These are phyloP conservation scores for Sminthurinus aureus DNA, from an alignment of 2,888 invertebrate species.

Conservation along the genomic window DNA sequence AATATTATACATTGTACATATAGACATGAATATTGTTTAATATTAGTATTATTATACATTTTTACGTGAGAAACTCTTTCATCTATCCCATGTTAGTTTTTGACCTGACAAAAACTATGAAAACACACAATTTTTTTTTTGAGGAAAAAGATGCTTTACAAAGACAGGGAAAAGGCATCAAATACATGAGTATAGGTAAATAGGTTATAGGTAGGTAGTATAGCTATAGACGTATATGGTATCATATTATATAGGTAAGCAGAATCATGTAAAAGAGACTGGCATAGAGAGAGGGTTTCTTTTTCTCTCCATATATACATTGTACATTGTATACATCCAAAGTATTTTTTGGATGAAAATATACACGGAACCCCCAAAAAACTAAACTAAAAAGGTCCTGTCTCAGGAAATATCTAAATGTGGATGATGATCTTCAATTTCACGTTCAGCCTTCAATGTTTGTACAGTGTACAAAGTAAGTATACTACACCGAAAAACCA, in stretches of 20 bases:
- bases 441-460: not conserved
- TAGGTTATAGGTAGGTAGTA: not conserved
- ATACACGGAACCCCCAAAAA: not conserved
- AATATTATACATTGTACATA: no score
- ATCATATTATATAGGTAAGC: not conserved
- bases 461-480: not conserved
- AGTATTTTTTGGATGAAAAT: conserved; percentile 7
- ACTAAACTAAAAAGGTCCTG: conserved; percentile 14
- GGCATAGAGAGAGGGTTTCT: not conserved
- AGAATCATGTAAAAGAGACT: conserved; percentile 1
- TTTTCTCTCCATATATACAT: conserved; percentile 6
- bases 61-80: conserved; percentile 16
- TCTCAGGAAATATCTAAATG: conserved; percentile 20
- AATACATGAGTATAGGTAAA: not conserved
- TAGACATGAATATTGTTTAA: not conserved
- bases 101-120: not conserved
- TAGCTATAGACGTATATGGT: not conserved
- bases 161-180: not conserved
- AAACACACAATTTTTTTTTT: not conserved
- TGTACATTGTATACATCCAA: not conserved
- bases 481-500: no score
- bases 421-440: conserved; percentile 18
- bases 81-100: not conserved
- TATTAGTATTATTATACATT: not conserved
- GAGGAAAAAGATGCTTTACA: not conserved